Evolutionary conservation across 2,888 invertebrate species (phyloP).

Genomic region (Napeogenes inachia): DNA sequence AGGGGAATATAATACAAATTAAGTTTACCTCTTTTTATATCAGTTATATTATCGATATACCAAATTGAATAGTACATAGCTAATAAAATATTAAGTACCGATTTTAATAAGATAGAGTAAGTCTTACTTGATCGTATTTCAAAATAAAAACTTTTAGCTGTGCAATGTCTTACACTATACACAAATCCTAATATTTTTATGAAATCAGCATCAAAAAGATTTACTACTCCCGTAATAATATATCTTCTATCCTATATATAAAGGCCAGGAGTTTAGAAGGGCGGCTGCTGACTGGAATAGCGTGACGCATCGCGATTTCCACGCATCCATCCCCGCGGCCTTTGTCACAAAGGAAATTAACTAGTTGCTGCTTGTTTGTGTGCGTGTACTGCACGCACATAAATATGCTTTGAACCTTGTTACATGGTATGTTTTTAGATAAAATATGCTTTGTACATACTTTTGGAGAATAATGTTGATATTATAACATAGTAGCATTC

Average conservation of each 20-base stretch:
- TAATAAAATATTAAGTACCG: no score
- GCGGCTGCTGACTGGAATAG: slow-evolving; percentile 56
- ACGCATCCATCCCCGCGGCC: slow-evolving; percentile 75
- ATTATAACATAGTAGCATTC: not conserved
- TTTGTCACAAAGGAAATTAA: slow-evolving; percentile 78
- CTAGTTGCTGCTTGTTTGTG: slow-evolving; percentile 63
- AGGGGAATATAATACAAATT: no score
- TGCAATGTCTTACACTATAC: no score
- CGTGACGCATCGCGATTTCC: slow-evolving; percentile 76
- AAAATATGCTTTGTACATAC: not conserved
- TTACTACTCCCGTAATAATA: not conserved
- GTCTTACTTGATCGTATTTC: no score
- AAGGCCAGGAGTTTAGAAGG: slow-evolving; percentile 29
- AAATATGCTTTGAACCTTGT: slow-evolving; percentile 8
- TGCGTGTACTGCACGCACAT: slow-evolving; percentile 46
- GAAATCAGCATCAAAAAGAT: not conserved
- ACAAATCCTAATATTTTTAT: not conserved
- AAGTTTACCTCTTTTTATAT: no score
- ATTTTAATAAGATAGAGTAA: no score
- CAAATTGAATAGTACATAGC: no score
- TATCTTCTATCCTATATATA: slow-evolving; percentile 10
- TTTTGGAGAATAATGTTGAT: not conserved
- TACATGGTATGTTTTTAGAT: not conserved
- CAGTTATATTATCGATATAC: no score
- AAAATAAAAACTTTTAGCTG: no score